These are phyloP conservation scores for Etia nguti DNA, from an alignment of 2,113 vertebrate species.

Conservation along the genomic window DNA sequence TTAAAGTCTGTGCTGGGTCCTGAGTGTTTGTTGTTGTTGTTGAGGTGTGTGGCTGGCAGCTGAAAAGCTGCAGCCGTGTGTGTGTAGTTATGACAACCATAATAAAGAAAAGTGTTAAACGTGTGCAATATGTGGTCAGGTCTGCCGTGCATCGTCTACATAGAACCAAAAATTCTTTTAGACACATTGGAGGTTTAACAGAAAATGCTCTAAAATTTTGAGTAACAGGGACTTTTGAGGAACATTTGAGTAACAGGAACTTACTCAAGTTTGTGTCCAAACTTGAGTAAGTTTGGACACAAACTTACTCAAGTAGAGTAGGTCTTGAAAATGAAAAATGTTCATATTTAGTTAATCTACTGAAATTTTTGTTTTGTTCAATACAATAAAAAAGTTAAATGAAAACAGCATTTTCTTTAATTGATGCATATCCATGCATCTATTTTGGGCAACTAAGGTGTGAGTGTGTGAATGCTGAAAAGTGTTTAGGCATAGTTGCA, in stretches of 20 bases:
- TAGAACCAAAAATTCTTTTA: background rate
- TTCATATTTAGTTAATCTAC: background rate
- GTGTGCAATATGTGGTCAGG: background rate
- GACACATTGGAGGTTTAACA: background rate
- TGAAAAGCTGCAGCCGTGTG: background rate
- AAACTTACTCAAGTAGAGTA: background rate
- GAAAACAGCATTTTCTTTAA: background rate
- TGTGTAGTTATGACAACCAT: background rate
- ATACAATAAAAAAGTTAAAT: background rate
- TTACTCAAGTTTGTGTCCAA: background rate
- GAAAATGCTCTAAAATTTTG: background rate
- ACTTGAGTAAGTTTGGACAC: no score
- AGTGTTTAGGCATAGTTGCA: background rate
- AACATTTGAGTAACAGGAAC: background rate
- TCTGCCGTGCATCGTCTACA: background rate
- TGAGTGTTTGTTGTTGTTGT: background rate
- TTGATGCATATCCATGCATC: background rate
- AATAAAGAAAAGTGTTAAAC: background rate
- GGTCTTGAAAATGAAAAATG: background rate
- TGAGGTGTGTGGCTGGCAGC: background rate
- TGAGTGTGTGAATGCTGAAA: background rate
- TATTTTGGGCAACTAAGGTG: background rate
- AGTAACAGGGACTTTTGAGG: background rate
- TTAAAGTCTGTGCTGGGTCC: background rate
- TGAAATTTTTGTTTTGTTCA: background rate